Evolutionary conservation across 2,888 invertebrate genomes (phyloP).

Genomic region (Deilephila elpenor): DNA sequence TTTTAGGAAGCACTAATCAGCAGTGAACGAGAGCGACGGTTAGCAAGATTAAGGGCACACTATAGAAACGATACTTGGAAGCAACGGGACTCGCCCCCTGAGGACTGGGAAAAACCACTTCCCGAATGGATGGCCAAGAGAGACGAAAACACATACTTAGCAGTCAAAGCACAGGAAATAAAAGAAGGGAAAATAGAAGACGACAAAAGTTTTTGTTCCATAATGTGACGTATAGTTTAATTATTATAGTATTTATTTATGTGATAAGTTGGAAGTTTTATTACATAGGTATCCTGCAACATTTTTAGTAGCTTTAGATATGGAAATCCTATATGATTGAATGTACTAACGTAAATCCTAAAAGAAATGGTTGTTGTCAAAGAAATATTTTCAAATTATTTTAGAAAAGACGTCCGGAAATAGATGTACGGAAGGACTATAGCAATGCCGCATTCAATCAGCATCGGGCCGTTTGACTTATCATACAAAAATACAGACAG

Average conservation of each 20-base stretch:
- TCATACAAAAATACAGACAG: too few relatives aligned
- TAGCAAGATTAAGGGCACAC: constrained; percentile 87
- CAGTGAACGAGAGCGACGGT: constrained; percentile 88
- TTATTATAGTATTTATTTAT: constrained; percentile 38
- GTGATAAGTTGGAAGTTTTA: constrained; percentile 36
- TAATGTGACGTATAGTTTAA: constrained; percentile 62
- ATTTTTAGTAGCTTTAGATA: too few relatives aligned
- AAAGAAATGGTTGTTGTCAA: too few relatives aligned
- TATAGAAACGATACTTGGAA: constrained; percentile 92
- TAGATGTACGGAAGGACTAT: too few relatives aligned
- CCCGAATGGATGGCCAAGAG: constrained; percentile 90
- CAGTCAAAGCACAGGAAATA: constrained; percentile 86
- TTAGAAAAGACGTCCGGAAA: too few relatives aligned
- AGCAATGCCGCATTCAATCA: too few relatives aligned
- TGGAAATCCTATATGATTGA: too few relatives aligned
- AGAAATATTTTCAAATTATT: too few relatives aligned
- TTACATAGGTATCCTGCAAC: background rate
- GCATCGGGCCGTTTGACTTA: too few relatives aligned
- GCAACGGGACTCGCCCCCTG: constrained; percentile 89
- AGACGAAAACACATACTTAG: constrained; percentile 87
- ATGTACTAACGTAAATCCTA: too few relatives aligned
- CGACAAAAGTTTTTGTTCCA: constrained; percentile 59
- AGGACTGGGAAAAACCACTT: constrained; percentile 92
- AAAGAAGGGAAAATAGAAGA: constrained; percentile 66
- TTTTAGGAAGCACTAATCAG: constrained; percentile 86